Conservation (phyloP, 1,140 invertebrate species). For the Mylabris phalerata region DNA sequence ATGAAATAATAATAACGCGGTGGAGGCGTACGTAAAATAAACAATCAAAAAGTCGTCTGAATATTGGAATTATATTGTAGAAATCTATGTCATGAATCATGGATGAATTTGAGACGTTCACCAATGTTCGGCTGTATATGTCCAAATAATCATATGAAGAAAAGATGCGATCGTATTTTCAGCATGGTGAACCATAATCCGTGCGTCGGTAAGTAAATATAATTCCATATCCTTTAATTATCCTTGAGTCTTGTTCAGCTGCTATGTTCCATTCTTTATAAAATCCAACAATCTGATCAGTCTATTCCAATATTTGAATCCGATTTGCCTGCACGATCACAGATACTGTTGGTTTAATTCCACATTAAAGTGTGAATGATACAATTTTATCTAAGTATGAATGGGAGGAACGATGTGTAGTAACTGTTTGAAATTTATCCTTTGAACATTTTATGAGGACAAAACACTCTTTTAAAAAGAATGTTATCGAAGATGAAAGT, state of each 20-base stretch:
- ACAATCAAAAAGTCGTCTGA: neutral
- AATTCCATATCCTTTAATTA: neutral
- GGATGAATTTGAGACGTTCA: conserved; percentile 72
- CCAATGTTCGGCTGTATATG: conserved; percentile 88
- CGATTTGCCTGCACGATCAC: conserved; percentile 15
- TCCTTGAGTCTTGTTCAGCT: neutral
- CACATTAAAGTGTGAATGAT: conserved; percentile 11
- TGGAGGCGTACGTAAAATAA: too few relatives aligned
- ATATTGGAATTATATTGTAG: conserved; percentile 46
- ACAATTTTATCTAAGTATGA: neutral
- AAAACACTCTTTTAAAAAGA: too few relatives aligned
- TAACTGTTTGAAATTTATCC: too few relatives aligned
- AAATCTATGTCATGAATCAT: conserved; percentile 73
- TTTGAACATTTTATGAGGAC: too few relatives aligned
- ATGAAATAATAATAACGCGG: too few relatives aligned
- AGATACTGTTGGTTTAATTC: conserved; percentile 15
- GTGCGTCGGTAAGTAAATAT: conserved; percentile 73
- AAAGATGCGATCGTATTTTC: conserved; percentile 78
- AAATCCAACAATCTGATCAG: conserved; percentile 12
- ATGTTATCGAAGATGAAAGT: too few relatives aligned
- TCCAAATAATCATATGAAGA: conserved; percentile 80
- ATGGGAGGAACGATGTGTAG: neutral
- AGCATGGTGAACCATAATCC: conserved; percentile 82
- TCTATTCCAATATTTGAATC: conserved; percentile 10
- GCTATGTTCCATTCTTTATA: neutral